Evolutionary conservation across 2,797 vertebrate species (phyloP).

Genomic region (Hippocampus kuda): DNA sequence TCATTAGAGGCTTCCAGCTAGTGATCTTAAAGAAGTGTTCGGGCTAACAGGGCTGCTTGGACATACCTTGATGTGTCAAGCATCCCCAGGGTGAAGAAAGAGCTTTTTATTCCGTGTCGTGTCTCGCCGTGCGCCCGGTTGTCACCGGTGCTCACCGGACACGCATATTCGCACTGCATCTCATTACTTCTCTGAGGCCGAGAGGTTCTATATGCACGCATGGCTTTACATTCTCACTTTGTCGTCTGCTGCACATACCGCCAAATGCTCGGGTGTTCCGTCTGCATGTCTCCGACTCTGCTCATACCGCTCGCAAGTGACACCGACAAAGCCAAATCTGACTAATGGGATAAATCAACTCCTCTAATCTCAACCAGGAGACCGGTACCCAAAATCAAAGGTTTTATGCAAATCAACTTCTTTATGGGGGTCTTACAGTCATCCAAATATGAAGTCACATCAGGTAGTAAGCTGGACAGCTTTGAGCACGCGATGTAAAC

Average conservation of each 20-base stretch:
- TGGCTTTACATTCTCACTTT: conserved; percentile 25
- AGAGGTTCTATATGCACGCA: conserved; percentile 30
- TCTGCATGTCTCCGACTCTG: not conserved
- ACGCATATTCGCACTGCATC: not conserved
- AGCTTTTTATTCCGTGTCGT: conserved; percentile 36
- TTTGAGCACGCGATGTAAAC: conserved; percentile 69
- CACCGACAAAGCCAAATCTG: conserved; percentile 68
- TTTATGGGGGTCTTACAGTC: conserved; percentile 46
- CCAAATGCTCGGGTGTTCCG: conserved; percentile 19
- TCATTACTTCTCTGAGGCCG: conserved; percentile 28
- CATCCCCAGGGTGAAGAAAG: conserved; percentile 40
- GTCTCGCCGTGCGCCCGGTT: conserved; percentile 40
- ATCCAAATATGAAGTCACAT: conserved; percentile 57
- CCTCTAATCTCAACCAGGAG: conserved; percentile 70
- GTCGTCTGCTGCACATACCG: conserved; percentile 1
- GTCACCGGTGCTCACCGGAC: conserved; percentile 36
- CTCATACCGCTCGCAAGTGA: conserved; percentile 31
- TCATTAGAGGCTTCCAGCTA: conserved; percentile 47
- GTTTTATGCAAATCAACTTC: conserved; percentile 68
- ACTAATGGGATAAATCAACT: conserved; percentile 74
- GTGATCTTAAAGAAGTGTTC: conserved; percentile 46
- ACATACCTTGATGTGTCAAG: conserved; percentile 39
- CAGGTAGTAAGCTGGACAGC: conserved; percentile 58
- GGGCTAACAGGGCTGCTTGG: conserved; percentile 40
- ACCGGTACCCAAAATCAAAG: conserved; percentile 64